Base-by-base conservation (phyloP, 2,888 invertebrate species). In the Lithodes maja region DNA sequence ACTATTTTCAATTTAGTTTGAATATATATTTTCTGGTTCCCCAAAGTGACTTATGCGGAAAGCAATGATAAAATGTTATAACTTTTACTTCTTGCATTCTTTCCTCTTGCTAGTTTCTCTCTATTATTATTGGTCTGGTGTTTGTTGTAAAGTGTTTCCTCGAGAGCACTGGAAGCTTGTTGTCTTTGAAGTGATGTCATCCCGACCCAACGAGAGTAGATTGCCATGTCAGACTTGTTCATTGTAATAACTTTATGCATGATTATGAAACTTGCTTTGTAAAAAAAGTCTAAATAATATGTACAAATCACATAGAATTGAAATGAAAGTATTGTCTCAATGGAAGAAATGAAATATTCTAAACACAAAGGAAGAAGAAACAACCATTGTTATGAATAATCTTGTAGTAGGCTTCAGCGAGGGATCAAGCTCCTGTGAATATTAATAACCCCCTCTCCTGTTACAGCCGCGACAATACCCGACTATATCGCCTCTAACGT, bases 221-320 rank as follows among this genome's bases (percentile, higher is more conserved):
- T 68, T 78, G 77, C 61, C 50, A 82, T 86, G 54, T 86, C 75
- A 82, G 82, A 82, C 71, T 80, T 83, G 50, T 82, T 89, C 69
- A 77, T 85, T 89, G 85, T 89, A 85, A 89, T 82, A 61, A 85
- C 69, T 83, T 83, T 89, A 84, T 89, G 88, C 88, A 89, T 89
- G 88, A 83, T 85, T 71, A 71, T 81, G 68, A 85, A 85, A 80
- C 81, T 81, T 75, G 61, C 55, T 80, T 84, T 80, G 85, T 75
- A 85, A 80, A 50, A 89, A 54, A 87, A 52, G 52, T 77, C 68
- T 84, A 53, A 74, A 79, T 75, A 71, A 71, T 71, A 79, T 87
- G 87, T 87, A 87, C 79, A 79, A 79, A 83, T 87, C 68, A 78
- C 61, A 84, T 79, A 78, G 77, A 87, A 79, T 17, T 87, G 83